Evolutionary conservation across 2,113 vertebrate genomes (phyloP).

Genomic region (Phainopepla nitens): DNA sequence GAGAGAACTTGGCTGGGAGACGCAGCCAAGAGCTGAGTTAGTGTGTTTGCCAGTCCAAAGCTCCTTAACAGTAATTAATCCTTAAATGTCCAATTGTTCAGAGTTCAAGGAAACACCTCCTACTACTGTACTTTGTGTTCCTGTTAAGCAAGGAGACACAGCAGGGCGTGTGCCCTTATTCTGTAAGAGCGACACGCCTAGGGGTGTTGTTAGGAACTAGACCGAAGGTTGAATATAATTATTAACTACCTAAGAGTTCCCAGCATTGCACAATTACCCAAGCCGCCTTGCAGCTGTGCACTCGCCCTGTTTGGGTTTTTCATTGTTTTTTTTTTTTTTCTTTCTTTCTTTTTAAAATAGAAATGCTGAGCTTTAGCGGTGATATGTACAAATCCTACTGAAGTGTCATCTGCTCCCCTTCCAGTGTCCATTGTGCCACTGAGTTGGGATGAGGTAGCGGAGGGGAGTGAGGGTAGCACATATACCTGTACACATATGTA

Average conservation of each 20-base stretch:
- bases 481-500: accelerated
- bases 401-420: not conserved
- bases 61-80: slow-evolving; percentile 63
- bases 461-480: not conserved
- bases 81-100: slow-evolving; percentile 69
- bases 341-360: not conserved
- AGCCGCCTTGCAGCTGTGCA: not conserved
- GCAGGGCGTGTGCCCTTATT: slow-evolving; percentile 71
- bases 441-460: accelerated
- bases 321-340: not conserved
- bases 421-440: not conserved
- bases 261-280: slow-evolving; percentile 71
- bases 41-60: slow-evolving; percentile 61
- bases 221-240: slow-evolving; percentile 73
- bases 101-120: slow-evolving; percentile 72
- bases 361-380: not conserved
- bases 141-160: slow-evolving; percentile 75
- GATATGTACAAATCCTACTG: not conserved
- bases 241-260: slow-evolving; percentile 73
- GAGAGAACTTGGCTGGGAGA: slow-evolving; percentile 59
- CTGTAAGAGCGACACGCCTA: slow-evolving; percentile 73
- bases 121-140: slow-evolving; percentile 70
- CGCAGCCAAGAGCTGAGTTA: slow-evolving; percentile 59
- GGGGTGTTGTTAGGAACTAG: slow-evolving; percentile 68
- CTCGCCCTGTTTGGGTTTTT: not conserved